Evolutionary conservation across 2,113 vertebrate species (phyloP), one percentile per base, ranked within the genome.

Genomic region (Scopus umbretta): DNA sequence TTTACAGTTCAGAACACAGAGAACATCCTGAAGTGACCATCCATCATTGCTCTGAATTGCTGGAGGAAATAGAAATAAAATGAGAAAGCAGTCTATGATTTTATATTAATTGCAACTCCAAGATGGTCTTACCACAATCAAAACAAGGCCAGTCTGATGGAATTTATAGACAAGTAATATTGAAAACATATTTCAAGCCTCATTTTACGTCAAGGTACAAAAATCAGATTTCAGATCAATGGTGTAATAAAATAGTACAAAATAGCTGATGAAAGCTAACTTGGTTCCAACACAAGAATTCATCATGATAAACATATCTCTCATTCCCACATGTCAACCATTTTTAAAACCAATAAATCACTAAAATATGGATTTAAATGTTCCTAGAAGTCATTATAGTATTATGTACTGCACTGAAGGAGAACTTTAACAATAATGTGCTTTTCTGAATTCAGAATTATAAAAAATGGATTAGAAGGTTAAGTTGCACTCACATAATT

Each of bases 201-300:
- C 58, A 91, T 90, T 94, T 95, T 90, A 85, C 85, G 84, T 90
- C 74, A 82, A 90, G 50, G 62, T 80, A 80, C 45, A 91, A 94
- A 96, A 95, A 90, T 91, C 84, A 90, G 63, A 76, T 92, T 96
- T 95, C 58, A 92, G 71, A 91, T 80, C 86, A 90, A 97, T 80
- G 62, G 55, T 61, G 49, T 94, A 90, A 94, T 94, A 93, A 92
- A 96, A 83, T 38, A 79, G 26, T 94, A 89, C 52, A 96, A 95
- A 96, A 76, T 79, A 95, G 53, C 56, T 96, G 94, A 92, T 95
- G 94, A 97, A 97, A 96, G 42, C 71, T 93, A 83, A 93, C 63
- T 97, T 92, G 49, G 32, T 97, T 91, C 52, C 91, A 96, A 75
- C 63, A 83, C 40, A 92, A 88, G 71, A 96, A 96, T 88, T 76